These are phyloP conservation scores for Ophraella communa DNA, from an alignment of 2,888 invertebrate genomes.

Conservation along the genomic window DNA sequence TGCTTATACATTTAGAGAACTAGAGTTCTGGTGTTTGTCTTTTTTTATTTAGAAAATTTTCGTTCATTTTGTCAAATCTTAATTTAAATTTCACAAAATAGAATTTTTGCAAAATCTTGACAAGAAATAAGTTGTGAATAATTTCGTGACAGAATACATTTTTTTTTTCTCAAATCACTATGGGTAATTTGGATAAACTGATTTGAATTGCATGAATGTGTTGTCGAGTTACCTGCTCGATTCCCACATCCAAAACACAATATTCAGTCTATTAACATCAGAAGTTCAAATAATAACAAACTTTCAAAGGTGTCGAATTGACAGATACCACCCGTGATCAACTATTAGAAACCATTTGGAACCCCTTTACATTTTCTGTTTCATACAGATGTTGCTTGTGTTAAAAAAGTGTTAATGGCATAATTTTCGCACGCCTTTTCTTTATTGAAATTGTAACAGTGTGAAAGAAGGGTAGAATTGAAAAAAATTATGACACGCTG, in stretches of 20 bases:
- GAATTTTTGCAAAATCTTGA: no score
- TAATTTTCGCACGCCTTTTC: constrained; percentile 56
- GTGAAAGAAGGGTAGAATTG: constrained; percentile 46
- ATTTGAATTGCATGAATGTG: neutral
- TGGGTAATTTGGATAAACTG: neutral
- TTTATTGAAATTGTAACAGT: constrained; percentile 49
- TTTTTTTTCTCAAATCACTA: neutral
- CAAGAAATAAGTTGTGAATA: no score
- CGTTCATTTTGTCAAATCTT: no score
- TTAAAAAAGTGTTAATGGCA: constrained; percentile 50
- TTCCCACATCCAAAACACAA: constrained; percentile 21
- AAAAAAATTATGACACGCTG: constrained; percentile 41
- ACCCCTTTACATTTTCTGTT: neutral
- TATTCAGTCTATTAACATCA: constrained; percentile 29
- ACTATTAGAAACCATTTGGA: constrained; percentile 27
- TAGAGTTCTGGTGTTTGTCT: no score
- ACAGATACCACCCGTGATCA: constrained; percentile 38
- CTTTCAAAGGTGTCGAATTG: constrained; percentile 38
- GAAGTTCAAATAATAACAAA: constrained; percentile 41
- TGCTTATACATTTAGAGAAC: no score
- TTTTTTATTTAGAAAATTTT: no score
- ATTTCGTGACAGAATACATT: neutral
- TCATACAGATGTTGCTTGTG: constrained; percentile 32
- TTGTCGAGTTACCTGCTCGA: constrained; percentile 7
- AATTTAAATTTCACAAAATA: no score